Percentiles rank a stretch among this genome's conserved stretches.
Conservation (phyloP, 2,797 vertebrate genomes). For the Caiman crocodilus region DNA sequence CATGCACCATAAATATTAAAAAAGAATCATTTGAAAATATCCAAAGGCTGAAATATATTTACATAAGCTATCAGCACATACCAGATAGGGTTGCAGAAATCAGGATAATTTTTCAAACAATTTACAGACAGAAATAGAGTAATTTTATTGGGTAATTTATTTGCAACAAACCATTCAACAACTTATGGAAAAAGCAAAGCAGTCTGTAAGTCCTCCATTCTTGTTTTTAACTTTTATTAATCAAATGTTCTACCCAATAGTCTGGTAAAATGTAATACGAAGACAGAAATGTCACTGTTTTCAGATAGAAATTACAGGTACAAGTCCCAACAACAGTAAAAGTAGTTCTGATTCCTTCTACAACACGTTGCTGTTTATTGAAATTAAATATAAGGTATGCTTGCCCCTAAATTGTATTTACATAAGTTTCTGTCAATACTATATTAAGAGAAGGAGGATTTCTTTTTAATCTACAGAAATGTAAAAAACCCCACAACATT, state of each 20-base stretch:
- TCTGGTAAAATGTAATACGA: not conserved
- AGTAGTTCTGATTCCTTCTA: not conserved
- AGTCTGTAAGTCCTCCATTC: not conserved
- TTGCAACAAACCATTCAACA: not conserved
- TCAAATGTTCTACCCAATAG: not conserved
- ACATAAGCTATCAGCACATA: not conserved
- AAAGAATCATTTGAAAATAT: not conserved
- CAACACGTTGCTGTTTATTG: not conserved
- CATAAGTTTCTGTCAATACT: not conserved
- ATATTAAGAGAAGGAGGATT: not conserved
- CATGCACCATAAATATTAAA: not conserved
- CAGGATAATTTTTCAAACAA: not conserved
- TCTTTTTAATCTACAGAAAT: too few species aligned
- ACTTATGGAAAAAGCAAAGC: not conserved
- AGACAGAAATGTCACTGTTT: not conserved
- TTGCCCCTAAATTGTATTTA: not conserved
- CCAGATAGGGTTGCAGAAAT: accelerated
- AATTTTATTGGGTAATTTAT: not conserved
- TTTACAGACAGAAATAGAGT: not conserved
- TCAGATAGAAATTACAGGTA: not conserved
- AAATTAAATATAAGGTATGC: not conserved
- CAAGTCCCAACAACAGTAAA: slow-evolving; percentile 25
- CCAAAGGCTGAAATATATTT: not conserved
- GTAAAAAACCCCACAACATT: too few species aligned
- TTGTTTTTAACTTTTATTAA: not conserved